phyloP scores from a whole-genome alignment of 2,888 invertebrate genomes.

The Synergus laeviventris region DNA sequence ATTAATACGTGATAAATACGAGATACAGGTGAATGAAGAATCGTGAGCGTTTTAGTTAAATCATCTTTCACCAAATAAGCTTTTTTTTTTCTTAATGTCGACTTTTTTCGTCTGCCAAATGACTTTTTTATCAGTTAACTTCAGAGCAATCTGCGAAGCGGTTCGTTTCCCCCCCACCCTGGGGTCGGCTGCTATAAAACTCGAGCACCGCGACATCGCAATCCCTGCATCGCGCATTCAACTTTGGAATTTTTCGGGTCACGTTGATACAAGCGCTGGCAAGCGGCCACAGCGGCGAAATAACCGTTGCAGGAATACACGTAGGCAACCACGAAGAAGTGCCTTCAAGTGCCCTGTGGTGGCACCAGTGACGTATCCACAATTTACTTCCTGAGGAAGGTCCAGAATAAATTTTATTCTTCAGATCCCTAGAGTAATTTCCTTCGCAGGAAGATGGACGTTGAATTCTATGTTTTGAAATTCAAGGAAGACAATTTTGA shows the following conservation, averaged over 20 bases:
- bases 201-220: slow-evolving; percentile 45
- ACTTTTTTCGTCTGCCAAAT: background rate
- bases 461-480: slow-evolving; percentile 5
- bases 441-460: background rate
- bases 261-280: slow-evolving; percentile 63
- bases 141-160: background rate
- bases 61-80: background rate
- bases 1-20: too few relatives aligned
- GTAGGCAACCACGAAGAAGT: slow-evolving; percentile 6
- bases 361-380: slow-evolving; percentile 40
- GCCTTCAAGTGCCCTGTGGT: slow-evolving; percentile 14
- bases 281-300: slow-evolving; percentile 59
- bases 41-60: background rate
- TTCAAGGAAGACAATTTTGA: slow-evolving; percentile 7
- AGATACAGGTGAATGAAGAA: background rate
- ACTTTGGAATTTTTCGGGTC: slow-evolving; percentile 65
- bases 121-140: background rate
- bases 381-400: slow-evolving; percentile 25
- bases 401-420: slow-evolving; percentile 27
- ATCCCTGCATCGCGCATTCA: slow-evolving; percentile 46
- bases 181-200: slow-evolving; percentile 49
- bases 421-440: slow-evolving; percentile 31
- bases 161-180: slow-evolving; percentile 6
- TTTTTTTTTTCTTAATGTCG: background rate
- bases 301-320: slow-evolving; percentile 50